Conservation (phyloP, 2,113 vertebrate genomes). For the Gulo gulo region DNA sequence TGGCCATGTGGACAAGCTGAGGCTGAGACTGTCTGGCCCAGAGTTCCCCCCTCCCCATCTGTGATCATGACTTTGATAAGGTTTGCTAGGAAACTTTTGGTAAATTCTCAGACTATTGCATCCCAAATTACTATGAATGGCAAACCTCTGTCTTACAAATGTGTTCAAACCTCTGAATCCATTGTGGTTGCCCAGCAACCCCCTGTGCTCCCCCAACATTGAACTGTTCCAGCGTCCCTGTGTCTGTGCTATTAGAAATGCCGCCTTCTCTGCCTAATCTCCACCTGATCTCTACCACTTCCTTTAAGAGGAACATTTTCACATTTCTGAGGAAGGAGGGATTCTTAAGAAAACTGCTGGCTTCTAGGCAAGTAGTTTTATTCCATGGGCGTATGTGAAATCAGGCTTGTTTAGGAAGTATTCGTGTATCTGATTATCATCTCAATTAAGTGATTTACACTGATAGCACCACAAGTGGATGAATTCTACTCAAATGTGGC, state of each 20-base stretch:
- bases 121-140: background rate
- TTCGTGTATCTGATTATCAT: background rate
- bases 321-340: background rate
- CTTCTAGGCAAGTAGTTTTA: background rate
- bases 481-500: constrained; percentile 21
- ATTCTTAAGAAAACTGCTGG: background rate
- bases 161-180: background rate
- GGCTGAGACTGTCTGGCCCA: background rate
- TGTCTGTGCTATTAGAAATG: background rate
- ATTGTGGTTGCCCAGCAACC: background rate
- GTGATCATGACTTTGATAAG: background rate
- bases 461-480: background rate
- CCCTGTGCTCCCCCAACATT: no score
- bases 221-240: background rate
- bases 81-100: background rate
- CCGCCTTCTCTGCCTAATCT: background rate
- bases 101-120: background rate
- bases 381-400: background rate
- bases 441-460: constrained; percentile 29
- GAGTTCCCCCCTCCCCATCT: background rate
- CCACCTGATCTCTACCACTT: background rate
- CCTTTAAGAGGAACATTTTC: background rate
- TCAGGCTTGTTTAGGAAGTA: background rate
- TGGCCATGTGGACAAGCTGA: background rate
- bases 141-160: background rate